A percentile compares a stretch with the other conserved stretches of the same genome.
Conservation (phyloP, 2,113 vertebrate genomes). For the Macroglossus sobrinus region DNA sequence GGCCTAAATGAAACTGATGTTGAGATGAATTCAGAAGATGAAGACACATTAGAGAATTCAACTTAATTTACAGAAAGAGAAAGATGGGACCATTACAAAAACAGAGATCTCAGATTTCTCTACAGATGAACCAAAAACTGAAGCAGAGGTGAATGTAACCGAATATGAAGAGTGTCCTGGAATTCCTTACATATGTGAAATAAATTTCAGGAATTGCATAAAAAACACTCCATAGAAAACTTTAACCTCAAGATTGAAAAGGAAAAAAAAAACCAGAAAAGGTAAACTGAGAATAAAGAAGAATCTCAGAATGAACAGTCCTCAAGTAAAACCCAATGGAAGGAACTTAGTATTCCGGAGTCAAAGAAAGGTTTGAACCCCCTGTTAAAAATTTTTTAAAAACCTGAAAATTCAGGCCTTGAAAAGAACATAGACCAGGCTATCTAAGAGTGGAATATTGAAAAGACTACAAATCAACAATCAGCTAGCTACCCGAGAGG, state of each 20-base stretch:
- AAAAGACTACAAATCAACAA: no score
- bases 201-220: constrained; percentile 90
- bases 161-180: constrained; percentile 80
- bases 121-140: neutral
- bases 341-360: constrained; percentile 94
- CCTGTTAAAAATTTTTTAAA: constrained; percentile 82
- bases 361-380: constrained; percentile 93
- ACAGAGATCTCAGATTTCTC: neutral
- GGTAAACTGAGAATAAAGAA: constrained; percentile 76
- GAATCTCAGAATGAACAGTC: constrained; percentile 78
- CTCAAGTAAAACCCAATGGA: constrained; percentile 85
- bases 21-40: constrained; percentile 85
- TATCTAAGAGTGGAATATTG: no score
- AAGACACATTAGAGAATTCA: neutral
- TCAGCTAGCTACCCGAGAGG: constrained; percentile 50
- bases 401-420: no score
- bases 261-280: constrained; percentile 85
- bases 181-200: constrained; percentile 87
- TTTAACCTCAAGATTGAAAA: constrained; percentile 70
- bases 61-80: constrained; percentile 11
- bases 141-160: neutral
- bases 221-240: constrained; percentile 84
- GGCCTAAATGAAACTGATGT: constrained; percentile 87
- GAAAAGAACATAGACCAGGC: no score
- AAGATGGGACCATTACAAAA: neutral